phyloP scores from a whole-genome alignment of 2,797 vertebrate genomes.

The Gila robusta region DNA sequence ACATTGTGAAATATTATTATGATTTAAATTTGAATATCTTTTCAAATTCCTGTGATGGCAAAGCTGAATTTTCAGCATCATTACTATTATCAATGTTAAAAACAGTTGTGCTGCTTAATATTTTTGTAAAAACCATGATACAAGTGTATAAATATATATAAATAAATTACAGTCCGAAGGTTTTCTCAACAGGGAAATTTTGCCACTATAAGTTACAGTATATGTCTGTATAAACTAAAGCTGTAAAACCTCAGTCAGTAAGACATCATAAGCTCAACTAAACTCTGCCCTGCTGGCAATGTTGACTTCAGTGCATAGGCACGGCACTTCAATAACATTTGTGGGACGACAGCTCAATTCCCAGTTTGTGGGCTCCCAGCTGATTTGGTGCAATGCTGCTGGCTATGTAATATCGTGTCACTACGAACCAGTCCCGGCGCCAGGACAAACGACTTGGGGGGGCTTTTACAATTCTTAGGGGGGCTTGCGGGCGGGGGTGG shows the following conservation, averaged over 20 bases:
- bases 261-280: conserved; percentile 49
- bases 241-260: conserved; percentile 26
- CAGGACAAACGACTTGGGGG: too few species aligned
- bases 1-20: not conserved
- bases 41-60: not conserved
- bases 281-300: conserved; percentile 52
- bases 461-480: too few species aligned
- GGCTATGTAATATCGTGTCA: conserved; percentile 41
- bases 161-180: not conserved
- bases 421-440: too few species aligned
- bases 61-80: not conserved
- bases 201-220: conserved; percentile 24
- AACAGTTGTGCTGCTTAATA: not conserved
- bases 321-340: conserved; percentile 48
- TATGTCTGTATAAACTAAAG: conserved; percentile 35
- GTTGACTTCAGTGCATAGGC: conserved; percentile 47
- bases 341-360: conserved; percentile 51
- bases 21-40: not conserved
- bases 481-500: too few species aligned
- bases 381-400: conserved; percentile 36
- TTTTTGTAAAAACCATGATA: not conserved
- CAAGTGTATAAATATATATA: not conserved
- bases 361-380: conserved; percentile 42
- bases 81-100: not conserved
- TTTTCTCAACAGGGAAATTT: conserved; percentile 32